Evolutionary conservation across 92 coral and sea anemone species (phyloP).

Genomic region (Phenganax marumi): DNA sequence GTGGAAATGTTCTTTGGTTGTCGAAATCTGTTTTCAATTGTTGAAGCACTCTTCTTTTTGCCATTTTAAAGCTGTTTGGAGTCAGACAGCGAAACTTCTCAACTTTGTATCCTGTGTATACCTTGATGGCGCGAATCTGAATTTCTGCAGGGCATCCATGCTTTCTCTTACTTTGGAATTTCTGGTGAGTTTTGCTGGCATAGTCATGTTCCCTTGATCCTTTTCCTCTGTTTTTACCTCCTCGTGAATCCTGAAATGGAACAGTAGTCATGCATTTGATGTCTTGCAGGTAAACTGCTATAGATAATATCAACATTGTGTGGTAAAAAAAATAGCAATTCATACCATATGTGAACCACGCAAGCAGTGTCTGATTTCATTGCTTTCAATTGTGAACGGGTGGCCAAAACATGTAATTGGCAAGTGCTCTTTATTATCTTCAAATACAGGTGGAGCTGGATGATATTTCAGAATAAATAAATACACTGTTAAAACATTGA

Average conservation of each 20-base stretch:
- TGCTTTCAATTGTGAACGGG: slow-evolving; percentile 44
- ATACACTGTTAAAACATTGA: background rate
- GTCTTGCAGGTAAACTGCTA: background rate
- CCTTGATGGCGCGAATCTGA: slow-evolving; percentile 19
- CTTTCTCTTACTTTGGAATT: slow-evolving; percentile 8
- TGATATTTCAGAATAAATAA: slow-evolving; percentile 26
- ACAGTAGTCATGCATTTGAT: background rate
- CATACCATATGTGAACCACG: slow-evolving; percentile 52
- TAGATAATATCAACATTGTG: background rate
- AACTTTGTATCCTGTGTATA: slow-evolving; percentile 37
- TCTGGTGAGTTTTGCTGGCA: slow-evolving; percentile 9
- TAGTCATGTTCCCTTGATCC: slow-evolving; percentile 1
- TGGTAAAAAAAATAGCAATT: background rate
- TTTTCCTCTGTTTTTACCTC: slow-evolving; percentile 6
- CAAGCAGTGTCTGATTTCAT: slow-evolving; percentile 45
- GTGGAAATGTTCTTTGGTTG: slow-evolving; percentile 13
- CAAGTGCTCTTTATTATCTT: slow-evolving; percentile 40
- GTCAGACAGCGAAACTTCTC: slow-evolving; percentile 31
- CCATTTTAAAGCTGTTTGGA: slow-evolving; percentile 48
- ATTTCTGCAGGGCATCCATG: slow-evolving; percentile 14
- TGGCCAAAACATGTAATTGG: slow-evolving; percentile 46
- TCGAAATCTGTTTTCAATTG: slow-evolving; percentile 39
- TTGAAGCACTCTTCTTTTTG: slow-evolving; percentile 36
- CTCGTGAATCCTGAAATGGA: slow-evolving; percentile 9
- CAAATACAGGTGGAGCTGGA: slow-evolving; percentile 52